A percentile compares a stretch with the other conserved stretches of the same genome.
Conservation (phyloP, 2,113 vertebrate genomes). For the Sitta europaea region DNA sequence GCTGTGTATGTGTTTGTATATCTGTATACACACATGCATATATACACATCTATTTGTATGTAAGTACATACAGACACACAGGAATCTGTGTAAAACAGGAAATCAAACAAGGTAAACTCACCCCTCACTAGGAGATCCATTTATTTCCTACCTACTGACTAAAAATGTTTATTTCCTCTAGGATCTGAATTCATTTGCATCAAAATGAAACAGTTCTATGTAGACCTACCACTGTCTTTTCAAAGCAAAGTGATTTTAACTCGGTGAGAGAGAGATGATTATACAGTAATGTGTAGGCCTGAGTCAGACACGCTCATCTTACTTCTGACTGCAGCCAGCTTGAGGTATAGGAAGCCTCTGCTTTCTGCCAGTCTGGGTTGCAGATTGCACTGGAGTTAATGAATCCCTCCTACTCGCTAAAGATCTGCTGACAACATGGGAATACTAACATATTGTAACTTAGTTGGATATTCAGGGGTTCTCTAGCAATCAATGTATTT, state of each 20-base stretch:
- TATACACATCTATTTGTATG: neutral
- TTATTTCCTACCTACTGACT: neutral
- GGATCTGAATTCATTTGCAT: neutral
- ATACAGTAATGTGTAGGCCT: neutral
- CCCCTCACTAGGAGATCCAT: neutral
- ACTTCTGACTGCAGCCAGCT: neutral
- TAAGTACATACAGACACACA: neutral
- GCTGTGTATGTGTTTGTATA: neutral
- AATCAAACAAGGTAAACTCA: neutral
- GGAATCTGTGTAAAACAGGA: neutral
- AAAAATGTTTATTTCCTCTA: constrained; percentile 35
- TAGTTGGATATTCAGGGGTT: neutral
- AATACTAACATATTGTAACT: constrained; percentile 13
- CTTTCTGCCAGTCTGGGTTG: constrained; percentile 20
- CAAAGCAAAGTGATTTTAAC: constrained; percentile 30
- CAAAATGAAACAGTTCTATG: neutral
- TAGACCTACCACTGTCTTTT: constrained; percentile 38
- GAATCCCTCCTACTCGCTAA: neutral
- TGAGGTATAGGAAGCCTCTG: neutral
- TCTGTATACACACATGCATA: neutral
- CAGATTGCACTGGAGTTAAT: constrained; percentile 36
- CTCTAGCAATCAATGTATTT: neutral
- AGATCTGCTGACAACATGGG: constrained; percentile 26
- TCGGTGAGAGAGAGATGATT: neutral
- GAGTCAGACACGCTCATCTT: neutral